Evolutionary conservation across 2,888 invertebrate genomes (phyloP), one percentile per base, ranked within the genome.

Genomic region (Dilophus febrilis): DNA sequence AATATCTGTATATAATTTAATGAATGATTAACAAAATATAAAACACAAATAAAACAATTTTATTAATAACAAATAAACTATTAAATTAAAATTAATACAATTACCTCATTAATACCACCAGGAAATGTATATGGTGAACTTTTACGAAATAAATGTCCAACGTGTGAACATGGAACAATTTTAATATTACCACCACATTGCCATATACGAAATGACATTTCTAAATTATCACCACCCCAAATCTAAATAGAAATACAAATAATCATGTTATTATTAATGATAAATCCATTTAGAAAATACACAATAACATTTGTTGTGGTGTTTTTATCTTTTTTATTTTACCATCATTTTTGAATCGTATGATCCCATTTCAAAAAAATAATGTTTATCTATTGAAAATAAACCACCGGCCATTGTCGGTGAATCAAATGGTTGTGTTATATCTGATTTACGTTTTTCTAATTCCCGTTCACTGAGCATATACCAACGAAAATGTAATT

Each of bases 211-310:
- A 97, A 94, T 0, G 95, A 95, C 58, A 98, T 70, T 63, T 98
- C 97, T 28, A 98, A 69, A 61, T 98, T 98, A 61, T 98, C 97
- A 0, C 92, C 97, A 4, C 98, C 97, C 97, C 97, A 98, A 44
- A 95, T 90, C 49, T 41, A n/a, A n/a, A n/a, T n/a, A n/a, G n/a
- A n/a, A n/a, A n/a, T n/a, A n/a, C n/a, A n/a, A n/a, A n/a, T n/a
- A n/a, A n/a, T 31, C 38, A 22, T 13, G 27, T 27, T 13, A 7
- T 10, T 27, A 14, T 78, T 72, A 77, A 77, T 77, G 31, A 62
- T 51, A 17, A 37, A 8, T 37, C 33, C 7, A 33, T 33, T 16
- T 33, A n/a, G n/a, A n/a, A n/a, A 33, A 10, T 33, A 17, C 5
- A 33, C 5, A 17, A 10, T 10, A 12, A 28, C n/a, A 14, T 3